phyloP scores from a whole-genome alignment of 2,113 vertebrate species.

The Okapia johnstoni region DNA sequence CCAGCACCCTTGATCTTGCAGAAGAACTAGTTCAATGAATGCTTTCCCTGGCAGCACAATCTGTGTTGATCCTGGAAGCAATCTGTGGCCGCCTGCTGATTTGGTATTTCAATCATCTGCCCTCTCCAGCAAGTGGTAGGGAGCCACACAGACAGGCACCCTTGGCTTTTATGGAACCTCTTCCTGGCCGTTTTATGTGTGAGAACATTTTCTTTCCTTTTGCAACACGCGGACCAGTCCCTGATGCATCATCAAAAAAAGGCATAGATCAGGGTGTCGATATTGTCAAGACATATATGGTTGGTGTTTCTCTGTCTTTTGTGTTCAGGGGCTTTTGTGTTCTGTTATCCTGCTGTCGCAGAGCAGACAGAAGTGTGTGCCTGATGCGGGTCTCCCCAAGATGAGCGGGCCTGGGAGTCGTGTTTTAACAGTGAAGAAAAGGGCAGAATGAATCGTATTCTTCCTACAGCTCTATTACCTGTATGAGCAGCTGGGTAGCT shows the following conservation, averaged over 20 bases:
- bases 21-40: not conserved
- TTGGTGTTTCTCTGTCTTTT: not conserved
- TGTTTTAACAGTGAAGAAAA: not conserved
- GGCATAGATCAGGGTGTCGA: accelerated
- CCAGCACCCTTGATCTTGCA: not conserved
- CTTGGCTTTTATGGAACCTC: not conserved
- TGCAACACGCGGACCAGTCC: not conserved
- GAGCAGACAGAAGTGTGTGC: not conserved
- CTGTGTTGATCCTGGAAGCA: not conserved
- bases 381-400: not conserved
- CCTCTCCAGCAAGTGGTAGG: not conserved
- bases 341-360: not conserved
- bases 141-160: not conserved
- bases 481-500: not conserved
- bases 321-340: not conserved
- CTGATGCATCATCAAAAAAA: not conserved
- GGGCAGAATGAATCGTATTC: not conserved
- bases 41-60: not conserved
- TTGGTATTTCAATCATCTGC: not conserved
- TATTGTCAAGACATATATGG: accelerated
- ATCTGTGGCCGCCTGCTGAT: not conserved
- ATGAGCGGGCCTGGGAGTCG: not conserved
- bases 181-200: not conserved
- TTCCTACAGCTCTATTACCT: constrained; percentile 13
- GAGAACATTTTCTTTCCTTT: not conserved